Percentiles rank a stretch among this genome's conserved stretches.
phyloP scores from a whole-genome alignment of 2,888 invertebrate species.

The Ormyrus pomaceus region DNA sequence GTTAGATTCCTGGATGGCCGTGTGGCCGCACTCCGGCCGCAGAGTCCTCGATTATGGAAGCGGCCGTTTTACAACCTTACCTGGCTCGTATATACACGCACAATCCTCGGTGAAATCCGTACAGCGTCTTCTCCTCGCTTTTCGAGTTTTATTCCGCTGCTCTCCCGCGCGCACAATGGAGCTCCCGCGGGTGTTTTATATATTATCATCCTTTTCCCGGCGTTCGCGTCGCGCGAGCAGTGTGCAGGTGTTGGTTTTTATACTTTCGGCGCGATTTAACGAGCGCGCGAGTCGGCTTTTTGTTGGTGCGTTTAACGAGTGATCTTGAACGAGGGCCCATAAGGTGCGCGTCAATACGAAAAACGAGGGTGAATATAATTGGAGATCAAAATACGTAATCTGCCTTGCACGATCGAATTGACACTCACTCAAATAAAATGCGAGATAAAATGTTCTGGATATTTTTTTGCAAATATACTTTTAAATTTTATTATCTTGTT shows the following conservation, averaged over 20 bases:
- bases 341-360: constrained; percentile 17
- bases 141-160: neutral
- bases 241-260: constrained; percentile 44
- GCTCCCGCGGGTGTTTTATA: neutral
- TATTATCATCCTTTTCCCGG: neutral
- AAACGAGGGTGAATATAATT: constrained; percentile 48
- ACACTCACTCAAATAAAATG: constrained; percentile 21
- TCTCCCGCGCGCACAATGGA: neutral
- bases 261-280: constrained; percentile 28
- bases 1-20: constrained; percentile 7
- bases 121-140: neutral
- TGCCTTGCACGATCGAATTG: constrained; percentile 19
- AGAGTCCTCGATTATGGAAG: constrained; percentile 37
- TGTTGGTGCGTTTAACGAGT: constrained; percentile 35
- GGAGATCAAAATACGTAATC: constrained; percentile 53
- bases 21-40: constrained; percentile 56
- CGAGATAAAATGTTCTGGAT: too few relatives aligned
- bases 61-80: constrained; percentile 57
- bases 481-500: too few relatives aligned
- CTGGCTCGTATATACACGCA: constrained; percentile 33
- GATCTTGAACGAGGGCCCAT: constrained; percentile 16
- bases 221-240: neutral
- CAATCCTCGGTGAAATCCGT: neutral
- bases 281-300: constrained; percentile 14
- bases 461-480: too few relatives aligned